Base-by-base conservation (phyloP, 2,888 invertebrate genomes). In the Hirtodrosophila duncani region DNA sequence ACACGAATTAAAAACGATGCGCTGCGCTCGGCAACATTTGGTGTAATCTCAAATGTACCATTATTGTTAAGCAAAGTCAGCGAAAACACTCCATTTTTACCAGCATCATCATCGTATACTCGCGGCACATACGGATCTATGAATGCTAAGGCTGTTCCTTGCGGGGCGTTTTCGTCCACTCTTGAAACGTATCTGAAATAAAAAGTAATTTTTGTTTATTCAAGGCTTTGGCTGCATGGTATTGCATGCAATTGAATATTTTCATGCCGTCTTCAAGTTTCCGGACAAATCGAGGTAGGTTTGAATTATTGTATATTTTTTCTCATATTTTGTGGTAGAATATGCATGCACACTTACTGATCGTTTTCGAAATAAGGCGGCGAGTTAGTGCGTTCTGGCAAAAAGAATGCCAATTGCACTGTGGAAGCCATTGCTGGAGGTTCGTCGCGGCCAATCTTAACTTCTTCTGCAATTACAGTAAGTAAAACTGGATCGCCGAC, bases 41-140 rank as follows among this genome's bases (percentile, higher is more conserved):
- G 97, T 3, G 91, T 89, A 46, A 98, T 92, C 85, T 96, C 95
- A 83, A 98, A 98, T 2, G 95, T 95, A 21, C 93, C 94, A 84
- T 95, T 95, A 84, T 94, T 94, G 51, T 92, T 93, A 8, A 91
- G 89, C 62, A 96, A 86, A 23, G 91, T 90, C 18, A 96, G 87
- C 0, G 94, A 92, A 82, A 96, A 94, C 4, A 95, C 92, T 3
- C 94, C 94, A 71, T 93, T 92, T 82, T 93, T 93, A n/a, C 94
- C 94, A 56, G 92, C 90, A 74, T 93, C 93, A 77, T 93, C 92
- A 82, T 94, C 94, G 60, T 90, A 92, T 4, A 93, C 92, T 86
- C 89, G 90, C 1, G 93, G 90, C 45, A 91, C 89, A 84, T 93
- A 93, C 0, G 92, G 92, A 67, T 93, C 92, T 55, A 88, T 88